A percentile compares a stretch with the other conserved stretches of the same genome.
These are phyloP conservation scores for Scelioninae gen. 1 DNA, from an alignment of 2,888 invertebrate species.

Conservation along the genomic window DNA sequence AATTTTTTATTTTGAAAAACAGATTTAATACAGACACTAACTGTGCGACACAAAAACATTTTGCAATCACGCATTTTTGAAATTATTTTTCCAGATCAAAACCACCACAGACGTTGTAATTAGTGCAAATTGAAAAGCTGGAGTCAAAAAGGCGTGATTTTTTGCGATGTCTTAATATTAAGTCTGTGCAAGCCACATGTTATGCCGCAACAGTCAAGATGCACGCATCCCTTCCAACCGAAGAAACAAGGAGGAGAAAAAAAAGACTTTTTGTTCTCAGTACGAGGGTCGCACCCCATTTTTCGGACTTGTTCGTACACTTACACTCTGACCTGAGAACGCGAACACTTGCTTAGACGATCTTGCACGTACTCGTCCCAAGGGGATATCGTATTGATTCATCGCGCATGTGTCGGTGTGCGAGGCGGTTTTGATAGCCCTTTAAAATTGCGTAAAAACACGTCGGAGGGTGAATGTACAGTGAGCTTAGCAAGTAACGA, in stretches of 20 bases:
- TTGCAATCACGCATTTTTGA: too few species aligned
- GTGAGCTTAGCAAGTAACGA: conserved; percentile 26
- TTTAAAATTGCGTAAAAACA: conserved; percentile 60
- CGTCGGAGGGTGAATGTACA: conserved; percentile 40
- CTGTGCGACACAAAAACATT: too few species aligned
- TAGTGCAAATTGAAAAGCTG: conserved; percentile 14
- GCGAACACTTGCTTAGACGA: conserved; percentile 57
- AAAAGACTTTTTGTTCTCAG: conserved; percentile 54
- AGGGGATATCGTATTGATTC: conserved; percentile 59
- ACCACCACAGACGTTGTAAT: conserved; percentile 1
- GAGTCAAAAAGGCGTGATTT: conserved; percentile 30
- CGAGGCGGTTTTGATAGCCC: conserved; percentile 53
- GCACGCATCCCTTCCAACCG: conserved; percentile 12
- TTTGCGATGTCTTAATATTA: conserved; percentile 30
- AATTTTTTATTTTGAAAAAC: too few species aligned
- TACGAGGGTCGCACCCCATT: conserved; percentile 62
- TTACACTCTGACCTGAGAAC: conserved; percentile 58
- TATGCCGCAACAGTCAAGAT: conserved; percentile 40
- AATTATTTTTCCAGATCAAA: too few species aligned
- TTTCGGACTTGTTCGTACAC: conserved; percentile 39
- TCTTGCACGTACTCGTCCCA: conserved; percentile 38
- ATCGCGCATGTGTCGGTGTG: conserved; percentile 41
- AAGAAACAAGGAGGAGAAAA: not conserved
- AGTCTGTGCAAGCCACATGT: conserved; percentile 22
- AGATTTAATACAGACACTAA: too few species aligned